A percentile compares a stretch with the other conserved stretches of the same genome.
phyloP scores from a whole-genome alignment of 2,888 invertebrate genomes.

The Parascotia fuliginaria region DNA sequence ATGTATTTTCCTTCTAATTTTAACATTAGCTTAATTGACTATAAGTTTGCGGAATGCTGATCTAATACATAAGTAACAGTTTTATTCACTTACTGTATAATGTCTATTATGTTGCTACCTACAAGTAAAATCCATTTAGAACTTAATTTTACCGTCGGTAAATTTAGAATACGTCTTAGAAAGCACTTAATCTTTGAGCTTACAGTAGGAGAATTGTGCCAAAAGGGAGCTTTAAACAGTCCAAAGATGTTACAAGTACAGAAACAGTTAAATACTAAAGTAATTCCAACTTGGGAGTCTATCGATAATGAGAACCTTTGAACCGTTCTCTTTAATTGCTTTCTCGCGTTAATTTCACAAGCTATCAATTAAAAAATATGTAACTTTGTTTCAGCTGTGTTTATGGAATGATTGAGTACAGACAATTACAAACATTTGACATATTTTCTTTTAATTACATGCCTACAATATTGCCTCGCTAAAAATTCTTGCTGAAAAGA shows the following conservation, averaged over 20 bases:
- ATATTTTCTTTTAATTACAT: too few species aligned
- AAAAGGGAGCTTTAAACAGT: conserved; percentile 21
- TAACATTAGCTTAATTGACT: too few species aligned
- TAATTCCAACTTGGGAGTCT: conserved; percentile 22
- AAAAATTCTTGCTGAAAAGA: too few species aligned
- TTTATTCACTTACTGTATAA: background rate
- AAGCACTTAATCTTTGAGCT: conserved; percentile 21
- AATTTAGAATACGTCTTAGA: conserved; percentile 16
- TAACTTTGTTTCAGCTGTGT: conserved; percentile 6
- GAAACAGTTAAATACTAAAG: conserved; percentile 27
- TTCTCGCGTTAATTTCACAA: conserved; percentile 7
- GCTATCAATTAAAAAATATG: conserved; percentile 9
- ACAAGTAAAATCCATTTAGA: conserved; percentile 4
- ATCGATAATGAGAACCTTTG: conserved; percentile 22
- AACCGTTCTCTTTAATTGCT: conserved; percentile 20
- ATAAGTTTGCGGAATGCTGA: too few species aligned
- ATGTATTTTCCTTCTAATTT: too few species aligned
- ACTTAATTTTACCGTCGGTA: background rate
- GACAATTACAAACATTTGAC: conserved; percentile 39
- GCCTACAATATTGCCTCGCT: too few species aligned
- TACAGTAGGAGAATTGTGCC: conserved; percentile 15
- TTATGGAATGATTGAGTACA: conserved; percentile 42
- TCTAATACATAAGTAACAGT: too few species aligned
- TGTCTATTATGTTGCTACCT: background rate
- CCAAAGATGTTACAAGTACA: conserved; percentile 11